phyloP scores from a whole-genome alignment of 2,888 invertebrate genomes.

The Heliconius charithonia region DNA sequence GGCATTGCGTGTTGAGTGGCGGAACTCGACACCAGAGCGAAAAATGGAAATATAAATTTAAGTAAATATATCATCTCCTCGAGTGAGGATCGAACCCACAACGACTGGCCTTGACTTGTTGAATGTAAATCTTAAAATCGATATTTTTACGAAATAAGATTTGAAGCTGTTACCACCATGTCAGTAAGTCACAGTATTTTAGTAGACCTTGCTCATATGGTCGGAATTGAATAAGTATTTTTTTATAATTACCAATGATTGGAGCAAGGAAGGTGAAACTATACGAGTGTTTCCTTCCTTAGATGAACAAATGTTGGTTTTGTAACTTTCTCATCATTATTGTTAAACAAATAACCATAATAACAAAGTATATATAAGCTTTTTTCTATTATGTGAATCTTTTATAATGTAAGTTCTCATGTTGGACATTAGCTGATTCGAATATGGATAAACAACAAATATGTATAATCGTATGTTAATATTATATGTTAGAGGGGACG shows the following conservation, averaged over 20 bases:
- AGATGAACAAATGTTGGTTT: not conserved
- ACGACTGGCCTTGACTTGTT: too few species aligned
- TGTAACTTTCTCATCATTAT: slow-evolving; percentile 26
- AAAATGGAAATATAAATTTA: too few species aligned
- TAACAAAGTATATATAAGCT: not conserved
- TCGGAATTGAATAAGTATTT: not conserved
- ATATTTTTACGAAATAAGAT: too few species aligned
- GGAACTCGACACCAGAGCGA: too few species aligned
- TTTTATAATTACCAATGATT: slow-evolving; percentile 2
- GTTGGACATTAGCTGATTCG: slow-evolving; percentile 10
- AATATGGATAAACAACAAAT: not conserved
- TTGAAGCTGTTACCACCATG: too few species aligned
- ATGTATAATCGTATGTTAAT: not conserved
- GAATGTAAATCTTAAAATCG: too few species aligned
- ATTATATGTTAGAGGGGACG: not conserved
- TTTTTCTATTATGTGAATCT: slow-evolving; percentile 24
- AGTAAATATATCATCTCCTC: too few species aligned
- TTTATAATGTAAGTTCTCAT: slow-evolving; percentile 17
- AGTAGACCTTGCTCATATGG: not conserved
- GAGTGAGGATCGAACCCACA: too few species aligned
- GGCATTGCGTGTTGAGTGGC: too few species aligned
- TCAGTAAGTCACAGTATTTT: not conserved
- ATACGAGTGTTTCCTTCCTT: slow-evolving; percentile 8
- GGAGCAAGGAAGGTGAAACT: not conserved
- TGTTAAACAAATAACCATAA: slow-evolving; percentile 9